These are phyloP conservation scores for Agrochola macilenta DNA, from an alignment of 2,888 invertebrate species.

Conservation along the genomic window DNA sequence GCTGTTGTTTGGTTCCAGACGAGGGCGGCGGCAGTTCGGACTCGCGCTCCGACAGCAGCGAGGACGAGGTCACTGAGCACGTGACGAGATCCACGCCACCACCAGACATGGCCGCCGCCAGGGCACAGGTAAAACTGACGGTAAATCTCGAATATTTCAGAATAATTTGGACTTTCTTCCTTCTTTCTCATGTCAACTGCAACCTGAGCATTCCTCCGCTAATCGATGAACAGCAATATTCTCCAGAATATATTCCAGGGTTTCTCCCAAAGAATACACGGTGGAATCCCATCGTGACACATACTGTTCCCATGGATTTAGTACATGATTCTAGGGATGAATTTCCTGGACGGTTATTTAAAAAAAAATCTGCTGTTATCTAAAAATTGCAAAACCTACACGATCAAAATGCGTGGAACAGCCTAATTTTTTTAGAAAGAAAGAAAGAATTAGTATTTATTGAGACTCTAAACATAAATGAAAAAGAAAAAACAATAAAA, in stretches of 20 bases:
- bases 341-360: too few relatives aligned
- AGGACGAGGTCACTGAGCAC: conserved; percentile 95
- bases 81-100: conserved; percentile 84
- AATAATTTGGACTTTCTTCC: neutral
- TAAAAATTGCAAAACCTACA: too few relatives aligned
- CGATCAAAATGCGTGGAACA: too few relatives aligned
- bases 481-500: too few relatives aligned
- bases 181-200: neutral
- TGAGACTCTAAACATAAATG: too few relatives aligned
- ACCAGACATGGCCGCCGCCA: conserved; percentile 85
- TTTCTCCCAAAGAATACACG: neutral
- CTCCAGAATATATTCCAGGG: neutral
- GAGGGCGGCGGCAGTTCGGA: conserved; percentile 92
- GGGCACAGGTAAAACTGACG: conserved; percentile 81
- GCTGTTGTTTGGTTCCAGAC: conserved; percentile 85
- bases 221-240: neutral
- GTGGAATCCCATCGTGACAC: too few relatives aligned
- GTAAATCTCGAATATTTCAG: conserved; percentile 16
- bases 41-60: conserved; percentile 93
- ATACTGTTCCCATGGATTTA: too few relatives aligned
- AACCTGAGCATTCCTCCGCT: neutral
- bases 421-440: too few relatives aligned
- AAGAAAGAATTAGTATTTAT: too few relatives aligned
- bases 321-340: too few relatives aligned
- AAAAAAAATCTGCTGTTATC: too few relatives aligned